Evolutionary conservation across 2,797 vertebrate species (phyloP), one percentile per base, ranked within the genome.

Genomic region (Tenualosa ilisha): DNA sequence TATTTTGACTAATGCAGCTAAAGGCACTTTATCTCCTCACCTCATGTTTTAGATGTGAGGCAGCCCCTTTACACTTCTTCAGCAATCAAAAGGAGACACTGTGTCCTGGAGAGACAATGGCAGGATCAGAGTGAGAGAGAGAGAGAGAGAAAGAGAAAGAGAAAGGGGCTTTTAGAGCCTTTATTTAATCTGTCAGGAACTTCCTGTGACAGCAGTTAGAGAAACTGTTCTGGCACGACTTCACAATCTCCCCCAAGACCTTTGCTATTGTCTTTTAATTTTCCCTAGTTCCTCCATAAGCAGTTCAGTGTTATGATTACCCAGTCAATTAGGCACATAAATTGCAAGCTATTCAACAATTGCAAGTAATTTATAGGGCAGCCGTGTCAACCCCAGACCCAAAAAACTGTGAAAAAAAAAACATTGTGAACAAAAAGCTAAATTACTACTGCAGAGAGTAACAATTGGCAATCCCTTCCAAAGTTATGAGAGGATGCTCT

Each of bases 251-350:
- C 81, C 81, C 13, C 20, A 59, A 53, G 50, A 56, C 81, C 37
- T 53, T 53, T 82, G 24, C 50, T 59, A 82, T 82, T 53, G 81
- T 82, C 72, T 79, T 46, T 46, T 79, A 26, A 20, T 82, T 82
- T 82, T 26, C 50, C 81, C 22, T 24, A 59, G 81, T 37, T 50
- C 81, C 54, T 54, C 50, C 50, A 31, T 82, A 82, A 82, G 50
- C 81, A 82, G 54, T 79, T 79, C 72, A 82, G 81, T 82, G 81
- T 59, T 54, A 31, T 26, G 50, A 53, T 82, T 82, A 51, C 51
- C 50, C 81, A 56, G 81, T 50, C 81, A 53, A 82, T 82, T 82
- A 53, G 50, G 31, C 54, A 49, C 54, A 56, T 54, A 82, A 82
- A 82, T 53, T 82, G 81, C 26, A 12, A 53, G 54, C 50, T 82